Percentiles rank a stretch among this genome's conserved stretches.
Conservation (phyloP, 1,140 invertebrate species). For the Trichonephila inaurata region DNA sequence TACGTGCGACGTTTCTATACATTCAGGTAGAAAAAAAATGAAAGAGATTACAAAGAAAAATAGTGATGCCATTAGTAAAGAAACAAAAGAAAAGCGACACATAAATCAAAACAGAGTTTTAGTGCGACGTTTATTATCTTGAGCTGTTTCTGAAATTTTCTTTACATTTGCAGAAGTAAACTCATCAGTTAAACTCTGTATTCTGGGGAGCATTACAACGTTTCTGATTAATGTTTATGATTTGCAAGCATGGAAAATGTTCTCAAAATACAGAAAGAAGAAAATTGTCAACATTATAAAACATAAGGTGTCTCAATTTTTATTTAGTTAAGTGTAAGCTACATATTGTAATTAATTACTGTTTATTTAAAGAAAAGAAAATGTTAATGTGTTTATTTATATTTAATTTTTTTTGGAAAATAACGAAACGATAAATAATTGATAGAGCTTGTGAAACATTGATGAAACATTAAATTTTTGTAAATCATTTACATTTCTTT, state of each 20-base stretch:
- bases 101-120: constrained; percentile 17
- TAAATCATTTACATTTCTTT: no score
- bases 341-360: not conserved
- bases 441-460: no score
- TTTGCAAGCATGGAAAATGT: not conserved
- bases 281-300: not conserved
- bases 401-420: not conserved
- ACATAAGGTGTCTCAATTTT: not conserved
- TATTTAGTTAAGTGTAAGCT: not conserved
- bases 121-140: not conserved
- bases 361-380: not conserved
- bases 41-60: not conserved
- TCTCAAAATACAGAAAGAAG: not conserved
- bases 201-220: not conserved
- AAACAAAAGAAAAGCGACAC: not conserved
- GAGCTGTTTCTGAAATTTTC: not conserved
- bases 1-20: not conserved
- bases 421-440: no score
- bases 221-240: not conserved
- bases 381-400: not conserved
- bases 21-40: not conserved
- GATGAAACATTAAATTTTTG: no score
- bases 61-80: not conserved
- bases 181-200: constrained; percentile 23
- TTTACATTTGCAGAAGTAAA: not conserved